Evolutionary conservation across 2,888 invertebrate genomes (phyloP), one percentile per base, ranked within the genome.

Genomic region (Synanthedon andrenaeformis): DNA sequence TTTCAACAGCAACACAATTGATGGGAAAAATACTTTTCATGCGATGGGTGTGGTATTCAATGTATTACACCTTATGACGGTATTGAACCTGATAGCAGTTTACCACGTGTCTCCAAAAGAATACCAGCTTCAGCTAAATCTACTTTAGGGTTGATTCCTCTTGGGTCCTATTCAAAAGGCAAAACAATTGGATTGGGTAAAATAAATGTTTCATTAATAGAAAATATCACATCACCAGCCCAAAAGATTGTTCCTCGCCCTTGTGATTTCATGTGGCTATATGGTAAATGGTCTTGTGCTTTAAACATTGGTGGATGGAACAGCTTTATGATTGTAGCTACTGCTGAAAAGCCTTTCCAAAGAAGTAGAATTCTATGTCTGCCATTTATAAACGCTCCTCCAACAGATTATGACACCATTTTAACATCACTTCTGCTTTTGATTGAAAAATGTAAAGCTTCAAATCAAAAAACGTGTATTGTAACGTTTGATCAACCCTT

Each of bases 401-500:
- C 72, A 35, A 65, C 60, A 56, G 58, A 74, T 55, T 65, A 58
- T 51, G 56, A 65, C 54, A 73, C 69, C 28, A 60, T 73, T 48
- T 63, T 59, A 48, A 70, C 72, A 42, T 56, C 67, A 57, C 59
- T 75, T 49, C 53, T 50, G 28, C 53, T 56, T 57, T 64, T 66
- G 54, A 13, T 58, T 50, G 51, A 61, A 23, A 53, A 55, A 57
- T 54, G 58, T 42, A 58, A 63, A 54, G 13, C 51, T 23, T 28
- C 51, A 49, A 52, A 57, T 52, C 60, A 63, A 41, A 58, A 62
- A 52, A 53, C 53, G 10, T 64, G 64, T 54, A 57, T 70, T 10
- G 58, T 70, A 8, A 71, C 70, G 51, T 72, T 70, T 54, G 69
- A 70, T 56, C 73, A 71, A 45, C 73, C 70, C 3, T 57, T 72